These are phyloP conservation scores for Delphinus delphis DNA, from an alignment of 2,113 vertebrate genomes.

Conservation along the genomic window DNA sequence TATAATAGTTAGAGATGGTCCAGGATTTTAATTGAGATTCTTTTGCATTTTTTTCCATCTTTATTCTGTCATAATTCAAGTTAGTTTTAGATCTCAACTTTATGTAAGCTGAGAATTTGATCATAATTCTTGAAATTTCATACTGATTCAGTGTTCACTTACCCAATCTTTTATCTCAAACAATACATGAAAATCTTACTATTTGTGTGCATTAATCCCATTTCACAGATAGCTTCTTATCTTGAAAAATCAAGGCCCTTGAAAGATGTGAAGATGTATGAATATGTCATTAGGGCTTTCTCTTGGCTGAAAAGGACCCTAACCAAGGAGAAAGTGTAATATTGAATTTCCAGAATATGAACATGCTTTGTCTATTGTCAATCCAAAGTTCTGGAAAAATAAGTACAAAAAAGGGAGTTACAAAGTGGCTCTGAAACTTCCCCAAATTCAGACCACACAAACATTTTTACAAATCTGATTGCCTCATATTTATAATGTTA, in stretches of 20 bases:
- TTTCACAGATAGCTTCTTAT: not conserved
- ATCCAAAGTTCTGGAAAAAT: not conserved
- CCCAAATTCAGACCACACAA: not conserved
- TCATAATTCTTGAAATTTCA: not conserved
- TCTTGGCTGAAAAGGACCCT: not conserved
- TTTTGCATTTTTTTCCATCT: not conserved
- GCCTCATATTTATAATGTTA: not conserved
- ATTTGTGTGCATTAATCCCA: not conserved
- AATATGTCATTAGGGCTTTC: not conserved
- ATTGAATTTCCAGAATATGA: not conserved
- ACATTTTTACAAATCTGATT: not conserved
- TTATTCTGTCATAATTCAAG: not conserved
- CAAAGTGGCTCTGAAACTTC: not conserved
- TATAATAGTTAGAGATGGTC: not conserved
- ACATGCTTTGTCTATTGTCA: not conserved
- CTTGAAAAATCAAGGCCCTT: not conserved
- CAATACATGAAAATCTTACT: not conserved
- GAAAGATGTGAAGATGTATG: not conserved
- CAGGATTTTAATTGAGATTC: not conserved
- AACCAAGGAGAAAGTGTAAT: not conserved
- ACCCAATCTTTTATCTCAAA: not conserved
- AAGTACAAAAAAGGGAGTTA: not conserved
- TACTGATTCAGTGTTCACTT: not conserved
- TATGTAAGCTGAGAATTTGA: not conserved
- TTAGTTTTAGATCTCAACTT: not conserved